Percentiles rank a stretch among this genome's conserved stretches.
phyloP scores from a whole-genome alignment of 2,888 invertebrate genomes.

The Kuschelorhynchus macadamiae region DNA sequence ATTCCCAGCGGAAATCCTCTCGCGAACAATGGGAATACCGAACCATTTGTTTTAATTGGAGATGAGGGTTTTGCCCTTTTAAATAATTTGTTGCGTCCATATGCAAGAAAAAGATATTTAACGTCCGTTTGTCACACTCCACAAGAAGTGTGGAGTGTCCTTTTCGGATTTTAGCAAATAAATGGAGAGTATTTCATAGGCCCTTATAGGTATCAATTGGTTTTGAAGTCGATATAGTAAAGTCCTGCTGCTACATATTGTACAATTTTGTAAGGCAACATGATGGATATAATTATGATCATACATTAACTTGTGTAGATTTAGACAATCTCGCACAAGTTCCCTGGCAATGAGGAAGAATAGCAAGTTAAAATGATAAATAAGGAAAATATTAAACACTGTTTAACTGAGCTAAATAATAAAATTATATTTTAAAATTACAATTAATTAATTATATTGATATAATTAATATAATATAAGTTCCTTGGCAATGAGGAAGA shows the following conservation, averaged over 20 bases:
- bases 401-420: not conserved
- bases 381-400: not conserved
- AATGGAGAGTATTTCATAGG: conserved; percentile 3
- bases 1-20: not conserved
- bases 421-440: conserved; percentile 4
- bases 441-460: too few relatives aligned
- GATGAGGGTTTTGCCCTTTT: conserved; percentile 3
- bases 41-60: conserved; percentile 7
- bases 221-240: conserved; percentile 2
- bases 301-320: conserved; percentile 10
- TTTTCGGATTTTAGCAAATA: not conserved
- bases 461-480: not conserved
- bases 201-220: not conserved
- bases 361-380: not conserved
- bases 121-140: not conserved
- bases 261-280: not conserved
- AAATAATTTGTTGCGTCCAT: not conserved
- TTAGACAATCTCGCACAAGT: not conserved
- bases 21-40: not conserved
- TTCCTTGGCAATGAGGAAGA: not conserved
- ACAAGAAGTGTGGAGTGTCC: not conserved
- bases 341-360: not conserved
- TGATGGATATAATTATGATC: conserved; percentile 2
- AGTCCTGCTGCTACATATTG: conserved; percentile 8
- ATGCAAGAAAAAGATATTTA: not conserved